Evolutionary conservation across 2,888 invertebrate species (phyloP), one percentile per base, ranked within the genome.

Genomic region (Rosalia funebris): DNA sequence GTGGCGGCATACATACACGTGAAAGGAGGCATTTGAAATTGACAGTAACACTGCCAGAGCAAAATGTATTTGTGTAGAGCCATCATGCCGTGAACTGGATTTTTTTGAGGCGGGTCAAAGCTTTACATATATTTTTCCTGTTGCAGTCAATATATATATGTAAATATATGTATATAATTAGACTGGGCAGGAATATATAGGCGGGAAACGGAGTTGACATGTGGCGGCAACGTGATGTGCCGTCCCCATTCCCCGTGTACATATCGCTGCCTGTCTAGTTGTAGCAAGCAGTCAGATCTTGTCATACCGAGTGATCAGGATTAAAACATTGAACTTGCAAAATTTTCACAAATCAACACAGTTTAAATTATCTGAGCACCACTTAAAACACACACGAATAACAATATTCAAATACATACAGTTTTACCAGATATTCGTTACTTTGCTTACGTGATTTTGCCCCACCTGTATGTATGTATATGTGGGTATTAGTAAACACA

Each of bases 371-470:
- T 79, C 74, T 81, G 80, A 81, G 80, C 81, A 81, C 81, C 81
- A 81, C 79, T 80, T 80, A 81, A 75, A 76, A 81, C 80, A 81
- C 80, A 80, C 79, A 81, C 79, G 80, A 77, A 80, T 79, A 81
- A 80, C 79, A 81, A 81, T 80, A 79, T 77, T 79, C 77, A 79
- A 78, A 81, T 81, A 81, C 81, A 81, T 81, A 81, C 81, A 81
- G 81, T 80, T 78, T 81, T 80, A 81, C 81, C 81, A 81, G 81
- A 80, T 80, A 80, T 76, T 79, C 79, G 78, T 81, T 80, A 80
- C 77, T 80, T 82, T 81, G 81, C 81, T 81, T 82, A 82, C 81
- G 81, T 82, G 81, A 82, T 80, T 82, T 79, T 82, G 81, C 81
- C 81, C 81, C 81, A 82, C 81, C 81, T 82, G 81, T 81, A 81